Evolutionary conservation across 1,140 invertebrate genomes (phyloP), one percentile per base, ranked within the genome.

Genomic region (Cyclina sinensis): DNA sequence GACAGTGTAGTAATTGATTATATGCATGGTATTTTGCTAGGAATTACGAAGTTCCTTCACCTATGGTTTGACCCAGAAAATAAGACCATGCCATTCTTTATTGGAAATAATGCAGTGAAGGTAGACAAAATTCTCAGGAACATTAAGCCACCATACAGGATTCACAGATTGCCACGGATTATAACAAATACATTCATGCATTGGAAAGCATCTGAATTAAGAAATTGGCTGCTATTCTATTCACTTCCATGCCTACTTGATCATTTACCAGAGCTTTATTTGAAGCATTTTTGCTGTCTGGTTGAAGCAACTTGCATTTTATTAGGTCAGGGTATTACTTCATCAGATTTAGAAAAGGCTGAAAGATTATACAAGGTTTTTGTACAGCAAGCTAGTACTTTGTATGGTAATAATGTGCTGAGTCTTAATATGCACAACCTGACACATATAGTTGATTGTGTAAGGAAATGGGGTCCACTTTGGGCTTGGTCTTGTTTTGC

Each of bases 401-500:
- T 88, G 9, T 90, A 87, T 65, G n/a, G n/a, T n/a, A n/a, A n/a
- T n/a, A n/a, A n/a, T n/a, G n/a, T n/a, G n/a, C n/a, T n/a, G n/a
- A n/a, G n/a, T n/a, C n/a, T n/a, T n/a, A n/a, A n/a, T n/a, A n/a
- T n/a, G n/a, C n/a, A n/a, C n/a, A n/a, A n/a, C n/a, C n/a, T n/a
- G n/a, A n/a, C n/a, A n/a, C n/a, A n/a, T n/a, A n/a, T n/a, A n/a
- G n/a, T n/a, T n/a, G n/a, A n/a, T n/a, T n/a, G n/a, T n/a, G n/a
- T n/a, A n/a, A n/a, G n/a, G n/a, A n/a, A n/a, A n/a, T n/a, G n/a
- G n/a, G n/a, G n/a, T n/a, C n/a, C n/a, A n/a, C n/a, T n/a, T n/a
- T n/a, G n/a, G n/a, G n/a, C n/a, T 39, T 90, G 85, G 85, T 87
- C 83, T 27, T 90, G 89, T 59, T 90, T 90, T 70, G 43, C 85